phyloP scores from a whole-genome alignment of 2,113 vertebrate genomes.

The Madoqua kirkii region DNA sequence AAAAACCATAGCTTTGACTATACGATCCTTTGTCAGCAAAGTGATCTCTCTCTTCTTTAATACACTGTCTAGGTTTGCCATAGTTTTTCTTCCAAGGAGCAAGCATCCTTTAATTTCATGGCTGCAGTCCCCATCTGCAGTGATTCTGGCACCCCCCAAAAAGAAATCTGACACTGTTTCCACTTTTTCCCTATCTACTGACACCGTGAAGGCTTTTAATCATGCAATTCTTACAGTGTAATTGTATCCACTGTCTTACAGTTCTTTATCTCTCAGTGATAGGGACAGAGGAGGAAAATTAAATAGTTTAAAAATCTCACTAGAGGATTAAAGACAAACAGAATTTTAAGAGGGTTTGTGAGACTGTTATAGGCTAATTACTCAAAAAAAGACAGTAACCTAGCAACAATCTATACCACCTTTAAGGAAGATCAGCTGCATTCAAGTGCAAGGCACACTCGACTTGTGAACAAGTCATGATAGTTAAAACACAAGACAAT shows the following conservation, averaged over 20 bases:
- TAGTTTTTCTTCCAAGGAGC: not conserved
- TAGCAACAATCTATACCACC: not conserved
- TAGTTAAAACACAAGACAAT: not conserved
- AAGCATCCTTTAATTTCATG: not conserved
- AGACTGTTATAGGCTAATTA: not conserved
- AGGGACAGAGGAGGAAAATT: not conserved
- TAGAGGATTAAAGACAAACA: not conserved
- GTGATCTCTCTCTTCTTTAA: not conserved
- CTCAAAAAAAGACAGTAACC: not conserved
- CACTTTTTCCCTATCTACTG: not conserved
- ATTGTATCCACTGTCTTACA: not conserved
- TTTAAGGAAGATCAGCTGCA: not conserved
- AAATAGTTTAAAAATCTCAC: not conserved
- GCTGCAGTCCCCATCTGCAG: not conserved
- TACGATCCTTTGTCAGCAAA: not conserved
- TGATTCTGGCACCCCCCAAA: fast-evolving
- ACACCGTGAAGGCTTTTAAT: not conserved
- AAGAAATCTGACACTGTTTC: not conserved
- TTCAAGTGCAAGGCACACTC: not conserved
- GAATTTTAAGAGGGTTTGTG: not conserved
- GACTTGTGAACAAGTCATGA: not conserved
- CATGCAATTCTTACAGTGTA: fast-evolving
- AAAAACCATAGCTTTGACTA: not conserved
- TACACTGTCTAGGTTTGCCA: not conserved
- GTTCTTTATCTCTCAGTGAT: not conserved